These are phyloP conservation scores for Lytechinus variegatus DNA, from an alignment of 35 echinoderm and acorn worm species.

Conservation along the genomic window DNA sequence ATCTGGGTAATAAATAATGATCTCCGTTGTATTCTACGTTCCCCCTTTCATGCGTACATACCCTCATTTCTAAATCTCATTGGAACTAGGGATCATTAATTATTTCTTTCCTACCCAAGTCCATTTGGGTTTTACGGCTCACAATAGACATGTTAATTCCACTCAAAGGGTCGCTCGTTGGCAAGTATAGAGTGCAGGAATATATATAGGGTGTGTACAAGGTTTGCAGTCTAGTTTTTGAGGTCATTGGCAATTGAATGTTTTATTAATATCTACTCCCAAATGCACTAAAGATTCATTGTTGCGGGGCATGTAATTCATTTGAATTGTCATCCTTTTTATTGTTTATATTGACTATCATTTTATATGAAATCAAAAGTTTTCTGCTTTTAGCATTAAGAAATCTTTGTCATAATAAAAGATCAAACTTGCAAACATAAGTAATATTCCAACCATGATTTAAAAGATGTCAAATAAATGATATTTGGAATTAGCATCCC, in stretches of 20 bases:
- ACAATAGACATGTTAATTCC: neutral
- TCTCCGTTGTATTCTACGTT: neutral
- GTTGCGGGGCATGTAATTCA: neutral
- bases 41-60: neutral
- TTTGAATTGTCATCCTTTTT: neutral
- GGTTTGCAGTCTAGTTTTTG: neutral
- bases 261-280: neutral
- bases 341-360: neutral
- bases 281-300: no score
- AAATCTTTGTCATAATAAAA: no score
- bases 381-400: no score
- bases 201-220: neutral
- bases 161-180: neutral
- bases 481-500: no score
- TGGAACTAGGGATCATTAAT: neutral
- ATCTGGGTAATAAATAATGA: no score
- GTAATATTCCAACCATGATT: no score
- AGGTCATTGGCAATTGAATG: neutral
- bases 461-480: no score
- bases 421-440: no score
- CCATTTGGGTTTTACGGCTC: neutral
- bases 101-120: slow-evolving; percentile 2
- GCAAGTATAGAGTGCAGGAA: neutral
- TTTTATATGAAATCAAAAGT: no score
- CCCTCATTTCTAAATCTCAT: neutral